A percentile compares a stretch with the other conserved stretches of the same genome.
phyloP scores from a whole-genome alignment of 1,140 invertebrate genomes.

The Macrostomum lignano region DNA sequence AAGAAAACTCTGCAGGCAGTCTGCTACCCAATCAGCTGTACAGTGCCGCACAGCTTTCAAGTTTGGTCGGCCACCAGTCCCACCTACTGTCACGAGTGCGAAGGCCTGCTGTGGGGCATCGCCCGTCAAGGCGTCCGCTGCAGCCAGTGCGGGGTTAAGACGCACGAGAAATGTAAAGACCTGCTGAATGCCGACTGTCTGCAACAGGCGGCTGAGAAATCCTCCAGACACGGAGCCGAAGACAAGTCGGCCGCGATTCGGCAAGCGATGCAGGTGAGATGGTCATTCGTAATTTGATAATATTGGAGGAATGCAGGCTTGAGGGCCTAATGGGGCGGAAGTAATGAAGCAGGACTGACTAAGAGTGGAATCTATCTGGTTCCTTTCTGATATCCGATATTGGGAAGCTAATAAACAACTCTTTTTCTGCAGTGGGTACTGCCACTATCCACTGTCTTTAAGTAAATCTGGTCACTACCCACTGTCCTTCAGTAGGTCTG shows the following conservation, averaged over 20 bases:
- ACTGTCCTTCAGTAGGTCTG: too few relatives aligned
- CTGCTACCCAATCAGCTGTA: constrained; percentile 80
- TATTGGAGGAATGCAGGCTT: too few relatives aligned
- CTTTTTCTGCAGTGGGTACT: too few relatives aligned
- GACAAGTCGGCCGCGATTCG: constrained; percentile 96
- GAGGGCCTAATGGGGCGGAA: too few relatives aligned
- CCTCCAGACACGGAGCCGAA: constrained; percentile 88
- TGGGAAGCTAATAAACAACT: too few relatives aligned
- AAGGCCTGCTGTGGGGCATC: constrained; percentile 90
- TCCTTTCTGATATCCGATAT: too few relatives aligned
- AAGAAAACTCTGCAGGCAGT: constrained; percentile 95
- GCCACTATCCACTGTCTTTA: too few relatives aligned
- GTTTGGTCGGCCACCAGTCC: constrained; percentile 93
- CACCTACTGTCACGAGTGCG: constrained; percentile 97
- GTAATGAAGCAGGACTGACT: too few relatives aligned
- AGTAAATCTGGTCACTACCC: too few relatives aligned
- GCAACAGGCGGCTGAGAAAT: constrained; percentile 90
- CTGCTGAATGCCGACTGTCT: constrained; percentile 96
- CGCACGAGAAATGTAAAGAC: constrained; percentile 98
- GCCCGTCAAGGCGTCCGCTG: constrained; percentile 91
- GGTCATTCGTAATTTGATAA: too few relatives aligned
- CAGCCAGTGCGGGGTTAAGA: constrained; percentile 93
- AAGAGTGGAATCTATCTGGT: too few relatives aligned
- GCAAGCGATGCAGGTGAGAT: constrained; percentile 96
- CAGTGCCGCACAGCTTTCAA: constrained; percentile 94